Conservation (phyloP, 2,797 vertebrate genomes). For the Myiotriccus ornatus region DNA sequence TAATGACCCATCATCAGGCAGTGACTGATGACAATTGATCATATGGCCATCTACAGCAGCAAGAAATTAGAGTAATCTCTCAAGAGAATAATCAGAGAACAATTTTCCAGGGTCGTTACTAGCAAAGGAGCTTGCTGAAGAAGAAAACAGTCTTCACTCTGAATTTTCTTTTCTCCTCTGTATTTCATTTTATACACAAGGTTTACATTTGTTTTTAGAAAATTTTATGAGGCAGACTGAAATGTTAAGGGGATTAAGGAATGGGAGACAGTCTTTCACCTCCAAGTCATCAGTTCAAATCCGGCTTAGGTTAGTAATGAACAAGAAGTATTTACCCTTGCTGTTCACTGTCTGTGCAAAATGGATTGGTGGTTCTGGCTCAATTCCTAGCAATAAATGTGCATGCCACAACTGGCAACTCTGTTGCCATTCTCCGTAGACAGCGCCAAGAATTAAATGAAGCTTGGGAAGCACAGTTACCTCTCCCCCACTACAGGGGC, state of each 20-base stretch:
- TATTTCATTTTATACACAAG: constrained; percentile 49
- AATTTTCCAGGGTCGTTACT: constrained; percentile 43
- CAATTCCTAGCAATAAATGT: constrained; percentile 22
- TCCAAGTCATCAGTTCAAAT: constrained; percentile 30
- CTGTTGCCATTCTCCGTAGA: background rate
- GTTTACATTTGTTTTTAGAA: constrained; percentile 40
- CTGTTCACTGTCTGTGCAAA: constrained; percentile 28
- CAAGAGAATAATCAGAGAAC: constrained; percentile 60
- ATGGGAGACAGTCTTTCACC: constrained; percentile 28
- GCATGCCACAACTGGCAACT: constrained; percentile 53
- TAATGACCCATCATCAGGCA: constrained; percentile 65
- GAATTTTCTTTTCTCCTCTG: constrained; percentile 12
- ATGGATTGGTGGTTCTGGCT: constrained; percentile 53
- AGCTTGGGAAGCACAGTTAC: constrained; percentile 5
- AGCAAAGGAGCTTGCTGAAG: constrained; percentile 42
- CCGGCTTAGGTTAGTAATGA: background rate
- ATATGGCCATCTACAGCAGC: constrained; percentile 50
- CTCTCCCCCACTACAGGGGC: background rate
- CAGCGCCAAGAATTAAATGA: constrained; percentile 36
- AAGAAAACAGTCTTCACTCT: constrained; percentile 37
- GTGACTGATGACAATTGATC: constrained; percentile 60
- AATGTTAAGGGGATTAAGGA: constrained; percentile 49
- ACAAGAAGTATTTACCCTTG: constrained; percentile 25
- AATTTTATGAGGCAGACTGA: constrained; percentile 40
- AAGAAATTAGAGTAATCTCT: constrained; percentile 59